Evolutionary conservation across 2,797 vertebrate species (phyloP).

Genomic region (Steatocranus sp.): DNA sequence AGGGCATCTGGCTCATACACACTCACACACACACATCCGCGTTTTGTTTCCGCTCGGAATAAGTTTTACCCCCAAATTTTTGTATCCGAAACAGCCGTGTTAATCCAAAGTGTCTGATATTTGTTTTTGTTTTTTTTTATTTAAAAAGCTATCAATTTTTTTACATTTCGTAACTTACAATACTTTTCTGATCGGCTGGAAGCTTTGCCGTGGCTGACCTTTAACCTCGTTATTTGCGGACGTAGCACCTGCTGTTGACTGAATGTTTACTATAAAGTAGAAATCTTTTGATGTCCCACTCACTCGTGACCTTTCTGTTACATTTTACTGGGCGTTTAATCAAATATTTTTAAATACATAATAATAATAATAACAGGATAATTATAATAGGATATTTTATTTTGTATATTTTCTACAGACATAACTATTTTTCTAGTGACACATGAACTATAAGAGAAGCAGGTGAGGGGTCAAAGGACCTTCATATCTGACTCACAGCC

Average conservation of each 20-base stretch:
- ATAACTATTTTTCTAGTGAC: not conserved
- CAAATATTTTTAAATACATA: not conserved
- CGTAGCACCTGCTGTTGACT: not conserved
- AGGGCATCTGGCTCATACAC: slow-evolving; percentile 20
- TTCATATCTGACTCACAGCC: not conserved
- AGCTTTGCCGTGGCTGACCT: not conserved
- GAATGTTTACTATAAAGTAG: not conserved
- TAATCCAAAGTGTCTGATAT: not conserved
- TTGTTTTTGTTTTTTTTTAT: not conserved
- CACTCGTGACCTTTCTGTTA: not conserved
- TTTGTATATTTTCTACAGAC: not conserved
- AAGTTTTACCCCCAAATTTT: not conserved
- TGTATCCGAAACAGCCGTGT: not conserved
- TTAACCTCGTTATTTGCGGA: not conserved
- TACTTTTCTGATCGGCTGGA: not conserved
- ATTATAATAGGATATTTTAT: not conserved
- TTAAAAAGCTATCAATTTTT: not conserved
- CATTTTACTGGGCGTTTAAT: not conserved
- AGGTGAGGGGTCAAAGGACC: not conserved
- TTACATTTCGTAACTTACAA: not conserved
- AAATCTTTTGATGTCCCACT: not conserved
- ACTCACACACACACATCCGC: slow-evolving; percentile 9
- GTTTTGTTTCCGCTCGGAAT: slow-evolving; percentile 14
- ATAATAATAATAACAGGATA: not conserved
- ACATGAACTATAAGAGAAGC: not conserved